Evolutionary conservation across 2,888 invertebrate genomes (phyloP).

Genomic region (Protonemura montana): DNA sequence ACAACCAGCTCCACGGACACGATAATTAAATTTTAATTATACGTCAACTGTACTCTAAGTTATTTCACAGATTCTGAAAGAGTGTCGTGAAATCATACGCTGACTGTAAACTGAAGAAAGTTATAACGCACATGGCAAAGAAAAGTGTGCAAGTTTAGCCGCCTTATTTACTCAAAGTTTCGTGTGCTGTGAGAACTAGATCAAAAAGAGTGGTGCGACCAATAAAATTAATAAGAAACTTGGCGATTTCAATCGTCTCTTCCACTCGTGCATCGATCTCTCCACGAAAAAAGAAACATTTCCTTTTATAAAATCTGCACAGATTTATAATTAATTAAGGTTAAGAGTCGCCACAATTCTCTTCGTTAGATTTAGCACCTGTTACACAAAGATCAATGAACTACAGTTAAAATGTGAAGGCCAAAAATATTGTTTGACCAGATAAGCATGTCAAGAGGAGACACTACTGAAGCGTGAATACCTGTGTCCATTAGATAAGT

Average conservation of each 20-base stretch:
- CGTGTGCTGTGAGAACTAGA: neutral
- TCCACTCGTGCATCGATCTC: neutral
- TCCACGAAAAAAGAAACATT: neutral
- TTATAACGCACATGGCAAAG: neutral
- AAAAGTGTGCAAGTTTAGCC: neutral
- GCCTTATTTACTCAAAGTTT: neutral
- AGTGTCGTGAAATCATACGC: neutral
- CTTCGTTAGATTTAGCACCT: neutral
- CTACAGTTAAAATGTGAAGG: neutral
- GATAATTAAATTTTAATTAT: neutral
- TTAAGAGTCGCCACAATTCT: neutral
- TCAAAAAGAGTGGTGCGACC: neutral
- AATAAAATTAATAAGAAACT: neutral
- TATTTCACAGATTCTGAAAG: neutral
- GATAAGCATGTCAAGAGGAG: neutral
- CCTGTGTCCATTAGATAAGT: neutral
- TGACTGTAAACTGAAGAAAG: neutral
- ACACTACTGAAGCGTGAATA: neutral
- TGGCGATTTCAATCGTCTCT: neutral
- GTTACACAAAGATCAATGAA: slow-evolving; percentile 7
- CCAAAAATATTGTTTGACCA: neutral
- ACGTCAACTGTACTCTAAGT: neutral
- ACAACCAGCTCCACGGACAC: neutral
- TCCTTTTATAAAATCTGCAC: neutral
- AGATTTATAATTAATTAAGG: neutral